phyloP scores from a whole-genome alignment of 1,140 invertebrate genomes.

The Acromyrmex charruanus region DNA sequence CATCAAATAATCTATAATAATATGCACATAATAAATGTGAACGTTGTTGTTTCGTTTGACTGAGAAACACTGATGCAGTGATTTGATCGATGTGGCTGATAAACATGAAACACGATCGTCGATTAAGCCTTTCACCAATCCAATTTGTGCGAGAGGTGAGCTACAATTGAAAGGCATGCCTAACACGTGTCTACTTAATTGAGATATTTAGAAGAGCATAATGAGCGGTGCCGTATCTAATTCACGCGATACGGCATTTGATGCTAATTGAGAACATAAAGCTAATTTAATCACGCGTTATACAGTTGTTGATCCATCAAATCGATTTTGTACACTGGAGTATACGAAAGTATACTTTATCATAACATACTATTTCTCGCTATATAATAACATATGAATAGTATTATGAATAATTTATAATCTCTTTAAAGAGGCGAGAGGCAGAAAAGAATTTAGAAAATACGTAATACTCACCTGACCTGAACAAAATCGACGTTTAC shows the following conservation, averaged over 20 bases:
- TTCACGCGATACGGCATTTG: conserved; percentile 26
- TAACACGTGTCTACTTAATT: conserved; percentile 64
- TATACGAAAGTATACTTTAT: background rate
- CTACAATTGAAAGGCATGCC: conserved; percentile 17
- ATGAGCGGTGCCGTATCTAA: conserved; percentile 37
- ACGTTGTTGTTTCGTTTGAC: too few species aligned
- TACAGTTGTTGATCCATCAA: background rate
- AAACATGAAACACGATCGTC: background rate
- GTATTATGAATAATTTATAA: conserved; percentile 23
- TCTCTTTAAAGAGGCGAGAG: background rate
- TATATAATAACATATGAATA: background rate
- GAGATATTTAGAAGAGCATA: conserved; percentile 51
- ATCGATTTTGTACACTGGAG: conserved; percentile 2
- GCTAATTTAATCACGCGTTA: conserved; percentile 33
- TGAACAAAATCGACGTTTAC: background rate
- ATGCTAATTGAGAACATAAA: conserved; percentile 23
- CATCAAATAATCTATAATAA: background rate
- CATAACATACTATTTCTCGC: background rate
- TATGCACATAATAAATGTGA: too few species aligned
- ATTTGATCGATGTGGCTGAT: conserved; percentile 40
- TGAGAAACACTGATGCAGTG: conserved; percentile 28
- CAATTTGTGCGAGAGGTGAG: background rate
- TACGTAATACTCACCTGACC: background rate
- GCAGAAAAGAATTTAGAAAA: background rate
- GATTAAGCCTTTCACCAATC: conserved; percentile 64